Base-by-base conservation (phyloP, 2,797 vertebrate genomes). In the Oreonectes daqikongensis region DNA sequence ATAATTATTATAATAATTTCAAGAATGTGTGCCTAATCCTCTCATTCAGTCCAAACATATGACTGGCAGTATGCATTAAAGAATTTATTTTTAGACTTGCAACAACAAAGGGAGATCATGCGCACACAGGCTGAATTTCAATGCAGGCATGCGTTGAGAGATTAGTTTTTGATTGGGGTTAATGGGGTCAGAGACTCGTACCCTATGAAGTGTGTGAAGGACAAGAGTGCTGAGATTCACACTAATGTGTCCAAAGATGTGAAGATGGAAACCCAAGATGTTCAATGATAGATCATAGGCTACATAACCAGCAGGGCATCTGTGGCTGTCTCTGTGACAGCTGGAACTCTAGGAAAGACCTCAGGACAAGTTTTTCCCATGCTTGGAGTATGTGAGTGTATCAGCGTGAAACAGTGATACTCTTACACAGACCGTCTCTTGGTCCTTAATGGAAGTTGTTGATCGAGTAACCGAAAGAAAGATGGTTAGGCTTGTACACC, bases 221-320 rank as follows among this genome's bases (percentile, higher is more conserved):
- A 77, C 57, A 72, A 66, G 60, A 28, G 70, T 74, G 26, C 46
- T 77, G 50, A 42, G 69, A 69, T 82, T 79, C 76, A 74, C 52
- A 53, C 70, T 69, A 59, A 66, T 26, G 60, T 63, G 26, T 44
- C 35, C 28, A 26, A 14, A 28, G 53, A 68, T 44, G 6, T 30
- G 11, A 71, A 88, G 85, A 89, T 84, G 86, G 90, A 92, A 91
- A 91, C 86, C 84, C 85, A 91, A 93, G 90, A 91, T 40, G 32
- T 30, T 85, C 86, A 88, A 88, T 86, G 72, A 44, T 65, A 42
- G 24, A 46, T 7, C 65, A 77, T 76, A 69, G 61, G 79, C 78
- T 76, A 83, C 81, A 85, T 53, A 86, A 87, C 81, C 73, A 85
- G 85, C 82, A 82, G 87, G 87, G 89, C 87, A 87, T 82, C 87